phyloP scores from a whole-genome alignment of 1,140 invertebrate species.

The Paramacrobiotus metropolitanus region DNA sequence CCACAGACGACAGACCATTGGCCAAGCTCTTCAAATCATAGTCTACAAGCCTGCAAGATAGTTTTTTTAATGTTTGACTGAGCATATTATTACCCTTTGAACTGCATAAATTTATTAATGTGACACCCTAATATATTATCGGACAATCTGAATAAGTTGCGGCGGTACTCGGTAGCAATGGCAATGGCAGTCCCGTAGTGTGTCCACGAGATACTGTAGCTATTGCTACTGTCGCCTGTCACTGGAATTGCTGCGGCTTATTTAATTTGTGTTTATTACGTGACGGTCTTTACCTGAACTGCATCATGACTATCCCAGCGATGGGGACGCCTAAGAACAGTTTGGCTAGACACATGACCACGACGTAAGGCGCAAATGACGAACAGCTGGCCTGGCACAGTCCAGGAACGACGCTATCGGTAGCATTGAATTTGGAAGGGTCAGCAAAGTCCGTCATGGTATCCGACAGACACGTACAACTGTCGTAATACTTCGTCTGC shows the following conservation, averaged over 20 bases:
- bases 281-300: constrained; percentile 1
- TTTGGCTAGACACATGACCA: not conserved
- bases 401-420: not conserved
- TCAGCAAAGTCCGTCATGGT: not conserved
- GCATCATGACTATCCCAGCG: not conserved
- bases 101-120: too few relatives aligned
- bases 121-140: too few relatives aligned
- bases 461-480: not conserved
- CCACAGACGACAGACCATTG: not conserved
- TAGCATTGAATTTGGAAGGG: not conserved
- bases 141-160: too few relatives aligned
- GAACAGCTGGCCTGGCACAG: not conserved
- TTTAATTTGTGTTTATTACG: too few relatives aligned
- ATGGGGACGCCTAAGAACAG: not conserved
- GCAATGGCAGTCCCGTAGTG: too few relatives aligned
- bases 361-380: not conserved
- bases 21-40: constrained; percentile 3
- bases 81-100: too few relatives aligned
- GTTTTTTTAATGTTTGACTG: too few relatives aligned
- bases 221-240: too few relatives aligned
- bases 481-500: not conserved
- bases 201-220: too few relatives aligned
- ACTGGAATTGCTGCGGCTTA: too few relatives aligned
- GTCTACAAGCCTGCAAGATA: not conserved
- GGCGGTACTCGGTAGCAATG: too few relatives aligned